Conservation (phyloP, 2,888 invertebrate genomes). For the Cephus spinipes region DNA sequence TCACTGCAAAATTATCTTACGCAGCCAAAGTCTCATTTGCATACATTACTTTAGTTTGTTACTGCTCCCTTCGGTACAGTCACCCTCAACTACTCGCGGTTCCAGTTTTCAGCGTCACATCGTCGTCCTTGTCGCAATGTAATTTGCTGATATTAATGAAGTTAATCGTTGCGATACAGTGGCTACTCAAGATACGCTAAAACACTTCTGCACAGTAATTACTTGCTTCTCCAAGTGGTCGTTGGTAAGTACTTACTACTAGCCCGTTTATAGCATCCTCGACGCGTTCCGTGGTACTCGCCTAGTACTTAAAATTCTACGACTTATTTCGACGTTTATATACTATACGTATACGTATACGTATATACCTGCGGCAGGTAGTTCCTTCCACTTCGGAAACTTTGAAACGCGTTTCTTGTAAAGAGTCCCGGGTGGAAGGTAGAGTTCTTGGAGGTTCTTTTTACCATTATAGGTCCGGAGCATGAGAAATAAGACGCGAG, state of each 20-base stretch:
- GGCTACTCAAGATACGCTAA: background rate
- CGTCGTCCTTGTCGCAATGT: background rate
- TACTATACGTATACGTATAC: background rate
- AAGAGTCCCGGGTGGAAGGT: background rate
- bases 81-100: background rate
- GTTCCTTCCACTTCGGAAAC: background rate
- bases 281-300: conserved; percentile 25
- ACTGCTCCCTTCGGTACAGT: background rate
- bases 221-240: background rate
- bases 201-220: background rate
- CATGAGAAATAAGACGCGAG: background rate
- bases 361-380: background rate
- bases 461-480: background rate
- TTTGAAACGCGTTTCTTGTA: background rate
- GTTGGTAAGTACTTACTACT: background rate
- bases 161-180: background rate
- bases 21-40: background rate
- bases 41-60: background rate
- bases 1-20: background rate
- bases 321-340: conserved; percentile 4
- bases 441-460: background rate
- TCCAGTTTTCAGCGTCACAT: background rate
- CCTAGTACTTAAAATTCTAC: conserved; percentile 22
- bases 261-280: conserved; percentile 22
- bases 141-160: background rate